These are phyloP conservation scores for Pelecanoides urinatrix DNA, from an alignment of 2,113 vertebrate species.

Conservation along the genomic window DNA sequence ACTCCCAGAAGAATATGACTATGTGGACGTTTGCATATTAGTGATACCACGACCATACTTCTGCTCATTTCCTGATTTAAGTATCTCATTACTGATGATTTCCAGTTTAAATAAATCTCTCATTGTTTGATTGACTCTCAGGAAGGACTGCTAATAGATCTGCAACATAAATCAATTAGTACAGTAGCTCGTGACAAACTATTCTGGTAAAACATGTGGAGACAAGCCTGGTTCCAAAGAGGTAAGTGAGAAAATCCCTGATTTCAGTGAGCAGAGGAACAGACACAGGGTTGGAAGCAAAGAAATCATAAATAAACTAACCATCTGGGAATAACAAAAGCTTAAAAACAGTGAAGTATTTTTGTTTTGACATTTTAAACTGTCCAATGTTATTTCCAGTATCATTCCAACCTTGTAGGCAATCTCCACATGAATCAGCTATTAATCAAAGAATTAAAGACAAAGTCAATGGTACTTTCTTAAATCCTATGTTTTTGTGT, in stretches of 20 bases:
- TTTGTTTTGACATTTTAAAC: neutral
- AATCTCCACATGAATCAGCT: neutral
- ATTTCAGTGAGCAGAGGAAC: neutral
- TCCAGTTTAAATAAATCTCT: conserved; percentile 2
- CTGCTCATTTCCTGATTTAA: neutral
- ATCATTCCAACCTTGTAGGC: neutral
- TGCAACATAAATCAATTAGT: conserved; percentile 3
- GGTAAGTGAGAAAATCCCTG: neutral
- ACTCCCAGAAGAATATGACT: neutral
- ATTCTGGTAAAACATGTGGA: neutral
- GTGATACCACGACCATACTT: neutral
- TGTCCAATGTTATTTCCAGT: neutral
- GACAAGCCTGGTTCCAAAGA: neutral
- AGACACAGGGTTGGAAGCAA: neutral
- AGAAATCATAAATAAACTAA: neutral
- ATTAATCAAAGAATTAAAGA: neutral
- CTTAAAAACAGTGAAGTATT: neutral
- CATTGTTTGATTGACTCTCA: conserved; percentile 3
- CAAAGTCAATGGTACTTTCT: neutral
- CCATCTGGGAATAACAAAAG: neutral
- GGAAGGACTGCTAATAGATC: conserved; percentile 22
- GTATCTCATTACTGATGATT: neutral
- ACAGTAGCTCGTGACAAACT: neutral
- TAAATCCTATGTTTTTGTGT: neutral
- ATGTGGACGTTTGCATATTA: accelerated